These are phyloP conservation scores for Goniozus legneri DNA, from an alignment of 1,140 invertebrate species.

Conservation along the genomic window DNA sequence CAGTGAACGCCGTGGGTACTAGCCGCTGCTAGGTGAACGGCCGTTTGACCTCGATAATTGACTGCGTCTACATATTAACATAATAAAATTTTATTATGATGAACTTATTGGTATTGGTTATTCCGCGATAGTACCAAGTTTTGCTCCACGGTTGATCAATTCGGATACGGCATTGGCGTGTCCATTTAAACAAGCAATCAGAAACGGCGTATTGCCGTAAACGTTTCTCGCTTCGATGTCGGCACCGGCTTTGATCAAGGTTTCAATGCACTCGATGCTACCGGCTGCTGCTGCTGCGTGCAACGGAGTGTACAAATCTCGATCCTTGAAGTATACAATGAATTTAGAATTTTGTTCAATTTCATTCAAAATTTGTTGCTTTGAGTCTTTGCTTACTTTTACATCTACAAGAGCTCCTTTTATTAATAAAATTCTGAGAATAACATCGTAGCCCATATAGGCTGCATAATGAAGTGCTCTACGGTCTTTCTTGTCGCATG, in stretches of 20 bases:
- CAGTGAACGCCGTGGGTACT: constrained; percentile 63
- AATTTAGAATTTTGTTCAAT: too few species aligned
- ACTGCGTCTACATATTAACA: constrained; percentile 31
- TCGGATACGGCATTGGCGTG: constrained; percentile 55
- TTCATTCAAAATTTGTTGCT: too few species aligned
- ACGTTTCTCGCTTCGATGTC: constrained; percentile 60
- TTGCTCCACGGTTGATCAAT: constrained; percentile 52
- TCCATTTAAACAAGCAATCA: constrained; percentile 64
- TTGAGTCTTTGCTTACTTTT: constrained; percentile 47
- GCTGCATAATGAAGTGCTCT: constrained; percentile 61
- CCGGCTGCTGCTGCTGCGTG: constrained; percentile 65
- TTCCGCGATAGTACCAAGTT: too few species aligned
- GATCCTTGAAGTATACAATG: constrained; percentile 36
- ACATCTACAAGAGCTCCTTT: constrained; percentile 59
- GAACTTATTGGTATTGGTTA: background rate
- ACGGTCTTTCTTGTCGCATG: constrained; percentile 63
- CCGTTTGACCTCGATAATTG: constrained; percentile 57
- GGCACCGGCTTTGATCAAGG: constrained; percentile 57
- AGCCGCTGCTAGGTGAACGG: constrained; percentile 64
- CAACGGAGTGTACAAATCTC: constrained; percentile 58
- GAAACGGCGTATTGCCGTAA: constrained; percentile 62
- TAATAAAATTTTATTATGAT: constrained; percentile 2
- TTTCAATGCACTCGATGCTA: constrained; percentile 53
- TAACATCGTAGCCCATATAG: constrained; percentile 57
- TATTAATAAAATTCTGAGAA: constrained; percentile 54